Evolutionary conservation across 1,140 invertebrate species (phyloP).

Genomic region (Holotrichia oblita): DNA sequence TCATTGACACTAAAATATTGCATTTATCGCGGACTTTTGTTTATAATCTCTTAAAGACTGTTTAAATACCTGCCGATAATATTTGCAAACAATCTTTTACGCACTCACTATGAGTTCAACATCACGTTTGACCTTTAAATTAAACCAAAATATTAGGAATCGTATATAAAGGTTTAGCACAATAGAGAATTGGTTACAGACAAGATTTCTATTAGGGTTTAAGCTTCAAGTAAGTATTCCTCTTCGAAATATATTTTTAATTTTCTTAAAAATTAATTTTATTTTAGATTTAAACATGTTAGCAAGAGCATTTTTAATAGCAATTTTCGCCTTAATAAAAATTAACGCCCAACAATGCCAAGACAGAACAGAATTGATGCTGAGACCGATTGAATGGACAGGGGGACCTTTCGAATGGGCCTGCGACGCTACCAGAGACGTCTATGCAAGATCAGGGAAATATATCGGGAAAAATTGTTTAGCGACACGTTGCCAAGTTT

Average conservation of each 20-base stretch:
- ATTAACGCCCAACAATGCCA: constrained; percentile 25
- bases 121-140: constrained; percentile 23
- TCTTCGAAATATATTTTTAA: too few species aligned
- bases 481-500: constrained; percentile 66
- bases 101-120: background rate
- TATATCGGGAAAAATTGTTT: constrained; percentile 69
- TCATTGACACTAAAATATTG: constrained; percentile 2
- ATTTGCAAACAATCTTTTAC: background rate
- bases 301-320: constrained; percentile 39
- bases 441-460: constrained; percentile 65
- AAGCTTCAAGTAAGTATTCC: background rate
- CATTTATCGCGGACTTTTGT: background rate
- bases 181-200: constrained; percentile 6
- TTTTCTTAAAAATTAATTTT: background rate
- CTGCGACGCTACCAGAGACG: constrained; percentile 63
- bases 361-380: constrained; percentile 46
- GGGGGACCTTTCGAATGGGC: constrained; percentile 66
- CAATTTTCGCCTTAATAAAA: constrained; percentile 40
- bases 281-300: constrained; percentile 42
- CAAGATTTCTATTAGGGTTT: background rate
- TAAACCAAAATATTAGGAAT: background rate
- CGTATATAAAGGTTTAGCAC: background rate
- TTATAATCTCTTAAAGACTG: background rate
- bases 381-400: constrained; percentile 51
- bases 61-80: background rate